Evolutionary conservation across 2,888 invertebrate genomes (phyloP).

Genomic region (Dryocosmus kuriphilus): DNA sequence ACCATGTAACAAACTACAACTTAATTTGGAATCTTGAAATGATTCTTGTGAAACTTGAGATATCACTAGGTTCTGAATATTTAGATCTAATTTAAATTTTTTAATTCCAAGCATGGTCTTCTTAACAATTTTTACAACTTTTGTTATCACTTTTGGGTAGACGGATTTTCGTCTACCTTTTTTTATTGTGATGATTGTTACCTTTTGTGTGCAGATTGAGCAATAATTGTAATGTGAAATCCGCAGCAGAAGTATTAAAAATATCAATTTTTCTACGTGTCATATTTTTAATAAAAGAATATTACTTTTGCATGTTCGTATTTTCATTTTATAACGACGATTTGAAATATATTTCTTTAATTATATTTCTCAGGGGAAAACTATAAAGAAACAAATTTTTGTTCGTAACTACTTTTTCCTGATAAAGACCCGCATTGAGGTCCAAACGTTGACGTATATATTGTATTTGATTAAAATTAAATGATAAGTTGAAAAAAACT

Average conservation of each 20-base stretch:
- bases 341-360: too few species aligned
- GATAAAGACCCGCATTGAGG: too few species aligned
- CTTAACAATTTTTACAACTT: conserved; percentile 1
- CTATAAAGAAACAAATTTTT: not conserved
- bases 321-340: too few species aligned
- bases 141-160: conserved; percentile 15
- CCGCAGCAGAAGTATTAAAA: too few species aligned
- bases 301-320: not conserved
- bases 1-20: too few species aligned
- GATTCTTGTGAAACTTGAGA: too few species aligned
- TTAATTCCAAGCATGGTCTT: not conserved
- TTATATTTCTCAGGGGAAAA: not conserved
- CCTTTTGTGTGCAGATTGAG: not conserved
- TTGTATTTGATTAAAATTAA: too few species aligned
- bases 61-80: not conserved
- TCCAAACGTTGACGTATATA: too few species aligned
- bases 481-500: too few species aligned
- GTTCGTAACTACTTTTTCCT: too few species aligned
- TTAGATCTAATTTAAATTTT: not conserved
- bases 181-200: not conserved
- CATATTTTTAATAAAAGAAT: conserved; percentile 4
- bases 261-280: not conserved
- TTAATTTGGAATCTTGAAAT: too few species aligned
- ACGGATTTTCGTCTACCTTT: not conserved
- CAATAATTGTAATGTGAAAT: too few species aligned